A percentile compares a stretch with the other conserved stretches of the same genome.
Conservation (phyloP, 2,888 invertebrate genomes). For the Seladonia tumulorum region DNA sequence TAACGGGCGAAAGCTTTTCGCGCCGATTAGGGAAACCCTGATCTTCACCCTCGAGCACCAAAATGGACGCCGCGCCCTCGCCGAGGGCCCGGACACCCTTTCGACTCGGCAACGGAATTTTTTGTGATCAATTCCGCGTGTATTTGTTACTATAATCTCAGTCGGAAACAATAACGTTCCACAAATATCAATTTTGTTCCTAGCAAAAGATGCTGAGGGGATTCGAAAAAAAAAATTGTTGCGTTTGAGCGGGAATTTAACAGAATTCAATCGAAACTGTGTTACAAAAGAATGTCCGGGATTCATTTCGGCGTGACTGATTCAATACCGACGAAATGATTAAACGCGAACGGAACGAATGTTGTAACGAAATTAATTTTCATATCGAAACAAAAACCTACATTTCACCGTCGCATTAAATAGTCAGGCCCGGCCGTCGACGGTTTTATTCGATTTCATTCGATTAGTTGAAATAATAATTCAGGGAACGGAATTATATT, state of each 20-base stretch:
- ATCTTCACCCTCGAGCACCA: slow-evolving; percentile 33
- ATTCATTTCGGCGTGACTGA: not conserved
- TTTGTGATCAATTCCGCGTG: not conserved
- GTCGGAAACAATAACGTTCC: not conserved
- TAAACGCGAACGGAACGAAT: not conserved
- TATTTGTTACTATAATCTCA: not conserved
- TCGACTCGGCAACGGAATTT: not conserved
- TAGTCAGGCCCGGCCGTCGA: not conserved
- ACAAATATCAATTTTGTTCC: not conserved
- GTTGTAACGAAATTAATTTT: slow-evolving; percentile 3
- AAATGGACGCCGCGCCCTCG: not conserved
- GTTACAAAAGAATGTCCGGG: not conserved
- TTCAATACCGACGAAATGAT: not conserved
- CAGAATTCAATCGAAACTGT: not conserved
- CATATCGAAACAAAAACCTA: not conserved
- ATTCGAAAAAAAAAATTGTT: not conserved
- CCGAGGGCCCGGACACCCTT: not conserved
- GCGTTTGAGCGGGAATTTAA: not conserved
- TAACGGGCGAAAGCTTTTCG: slow-evolving; percentile 55
- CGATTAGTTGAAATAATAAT: not conserved
- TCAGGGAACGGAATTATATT: not conserved
- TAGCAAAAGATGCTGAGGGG: not conserved
- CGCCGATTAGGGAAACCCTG: slow-evolving; percentile 16
- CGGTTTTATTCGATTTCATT: not conserved
- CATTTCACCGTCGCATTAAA: not conserved